Evolutionary conservation across 2,888 invertebrate genomes (phyloP).

Genomic region (Dromius quadrimaculatus): DNA sequence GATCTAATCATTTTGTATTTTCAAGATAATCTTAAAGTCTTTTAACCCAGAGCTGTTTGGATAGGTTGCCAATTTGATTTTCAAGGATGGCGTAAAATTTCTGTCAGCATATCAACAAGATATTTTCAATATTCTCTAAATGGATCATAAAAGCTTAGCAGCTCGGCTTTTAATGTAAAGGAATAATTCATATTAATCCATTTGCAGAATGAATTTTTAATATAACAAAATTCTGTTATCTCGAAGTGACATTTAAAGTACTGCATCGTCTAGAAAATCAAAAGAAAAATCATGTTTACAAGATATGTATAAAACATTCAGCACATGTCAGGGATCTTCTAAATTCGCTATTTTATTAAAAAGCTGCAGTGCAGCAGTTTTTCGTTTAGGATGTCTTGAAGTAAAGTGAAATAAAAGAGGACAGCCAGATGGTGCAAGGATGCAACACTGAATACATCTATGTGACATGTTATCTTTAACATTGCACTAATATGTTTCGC

Average conservation of each 20-base stretch:
- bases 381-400: constrained; percentile 1
- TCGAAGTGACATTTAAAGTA: background rate
- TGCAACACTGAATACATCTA: background rate
- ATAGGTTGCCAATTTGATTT: too few relatives aligned
- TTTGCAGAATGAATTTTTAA: too few relatives aligned
- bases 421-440: background rate
- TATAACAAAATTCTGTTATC: background rate
- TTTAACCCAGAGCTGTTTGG: too few relatives aligned
- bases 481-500: constrained; percentile 31
- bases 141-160: too few relatives aligned
- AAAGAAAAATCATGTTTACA: constrained; percentile 7
- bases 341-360: constrained; percentile 28
- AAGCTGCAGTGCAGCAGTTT: constrained; percentile 1
- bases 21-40: too few relatives aligned
- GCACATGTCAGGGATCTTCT: constrained; percentile 8
- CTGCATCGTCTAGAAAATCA: background rate
- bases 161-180: too few relatives aligned
- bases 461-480: constrained; percentile 33
- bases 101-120: too few relatives aligned
- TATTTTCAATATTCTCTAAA: too few relatives aligned
- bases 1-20: too few relatives aligned
- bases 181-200: too few relatives aligned
- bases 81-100: too few relatives aligned
- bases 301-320: background rate
- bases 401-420: constrained; percentile 14